Evolutionary conservation across 2,888 invertebrate genomes (phyloP), one percentile per base, ranked within the genome.

Genomic region (Plebejus argus): DNA sequence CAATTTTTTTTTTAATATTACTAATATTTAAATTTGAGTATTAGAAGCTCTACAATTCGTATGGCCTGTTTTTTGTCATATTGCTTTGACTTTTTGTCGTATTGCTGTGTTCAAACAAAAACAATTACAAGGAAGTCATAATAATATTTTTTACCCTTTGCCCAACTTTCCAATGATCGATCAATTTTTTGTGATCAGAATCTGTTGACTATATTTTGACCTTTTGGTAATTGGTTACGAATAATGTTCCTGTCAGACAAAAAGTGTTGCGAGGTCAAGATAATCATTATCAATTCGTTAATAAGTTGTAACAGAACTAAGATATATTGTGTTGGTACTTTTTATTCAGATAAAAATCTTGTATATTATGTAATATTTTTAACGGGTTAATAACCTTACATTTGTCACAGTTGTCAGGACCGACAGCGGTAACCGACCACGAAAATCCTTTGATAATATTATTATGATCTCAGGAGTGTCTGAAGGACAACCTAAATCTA

Each of bases 211-310:
- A 18, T n/a, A n/a, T n/a, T 61, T 61, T 66, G 66, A 66, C 28
- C 66, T 66, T 66, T 66, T 66, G 7, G 66, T 28, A 28, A 66
- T 66, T 33, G 28, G 66, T 66, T 33, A 66, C 66, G 1, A 66
- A 15, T 66, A 66, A 66, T 66, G 66, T 33, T 61, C 12, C 61
- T 61, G 23, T 61, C 61, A 61, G 10, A 61, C 61, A 61, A 61
- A 61, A 61, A 61, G 61, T 66, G 66, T 66, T 33, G 18, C 66
- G 28, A 66, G 66, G 66, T 28, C 28, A 28, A 66, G 6, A 28
- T 28, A 7, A 28, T 28, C 15, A 58, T n/a, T 53, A 53, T 7
- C 4, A 7, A 56, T 56, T 56, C 6, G 1, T n/a, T 56, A 56
- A 56, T 49, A 15, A n/a, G 18, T n/a, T n/a, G 53, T 58, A 20